phyloP scores from a whole-genome alignment of 2,113 vertebrate genomes.

The Sinocyclocheilus anshuiensis region DNA sequence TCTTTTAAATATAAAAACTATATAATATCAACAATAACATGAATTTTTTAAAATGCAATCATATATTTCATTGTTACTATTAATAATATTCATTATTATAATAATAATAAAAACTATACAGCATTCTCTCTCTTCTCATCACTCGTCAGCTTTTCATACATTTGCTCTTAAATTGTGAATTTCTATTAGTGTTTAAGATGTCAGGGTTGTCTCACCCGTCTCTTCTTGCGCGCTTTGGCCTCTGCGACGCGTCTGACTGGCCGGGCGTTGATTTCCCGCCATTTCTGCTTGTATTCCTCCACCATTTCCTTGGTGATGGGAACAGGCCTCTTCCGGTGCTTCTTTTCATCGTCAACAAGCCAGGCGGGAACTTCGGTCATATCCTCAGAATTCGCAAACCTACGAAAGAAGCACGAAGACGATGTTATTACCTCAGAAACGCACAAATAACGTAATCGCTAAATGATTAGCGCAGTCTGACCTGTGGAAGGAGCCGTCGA shows the following conservation, averaged over 20 bases:
- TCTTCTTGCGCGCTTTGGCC: constrained; percentile 96
- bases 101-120: no score
- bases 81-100: no score
- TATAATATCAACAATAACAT: no score
- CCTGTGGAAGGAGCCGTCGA: constrained; percentile 92
- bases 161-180: no score
- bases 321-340: constrained; percentile 82
- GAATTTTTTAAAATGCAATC: no score
- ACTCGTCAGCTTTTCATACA: no score
- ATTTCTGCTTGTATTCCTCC: constrained; percentile 87
- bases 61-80: no score
- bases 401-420: constrained; percentile 52
- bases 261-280: constrained; percentile 90
- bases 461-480: constrained; percentile 50
- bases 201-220: constrained; percentile 73
- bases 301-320: constrained; percentile 86
- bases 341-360: constrained; percentile 88
- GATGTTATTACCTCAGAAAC: neutral
- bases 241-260: constrained; percentile 95
- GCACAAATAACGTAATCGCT: neutral
- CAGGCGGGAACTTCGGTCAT: constrained; percentile 87
- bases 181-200: no score
- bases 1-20: no score
- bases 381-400: constrained; percentile 85
- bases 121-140: no score